These are phyloP conservation scores for Melanotaenia pygmaea DNA, from an alignment of 2,797 vertebrate genomes.

Conservation along the genomic window DNA sequence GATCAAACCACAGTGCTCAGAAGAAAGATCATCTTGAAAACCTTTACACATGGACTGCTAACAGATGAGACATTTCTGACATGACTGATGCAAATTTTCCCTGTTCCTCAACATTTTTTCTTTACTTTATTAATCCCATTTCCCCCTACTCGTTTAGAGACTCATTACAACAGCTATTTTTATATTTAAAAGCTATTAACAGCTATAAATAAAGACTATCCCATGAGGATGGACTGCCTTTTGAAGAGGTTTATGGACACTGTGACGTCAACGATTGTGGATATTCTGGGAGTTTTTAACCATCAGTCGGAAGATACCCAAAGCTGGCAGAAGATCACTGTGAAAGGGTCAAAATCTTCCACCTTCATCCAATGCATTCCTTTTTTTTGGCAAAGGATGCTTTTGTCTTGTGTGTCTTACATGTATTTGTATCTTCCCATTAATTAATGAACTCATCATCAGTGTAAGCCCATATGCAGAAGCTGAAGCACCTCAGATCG, in stretches of 20 bases:
- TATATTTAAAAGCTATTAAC: constrained; percentile 68
- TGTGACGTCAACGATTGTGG: constrained; percentile 64
- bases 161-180: constrained; percentile 68
- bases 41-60: not conserved
- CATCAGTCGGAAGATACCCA: constrained; percentile 25
- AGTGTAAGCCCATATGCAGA: not conserved
- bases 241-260: constrained; percentile 53
- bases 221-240: constrained; percentile 41
- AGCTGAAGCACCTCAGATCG: constrained; percentile 1
- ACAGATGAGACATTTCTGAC: constrained; percentile 12
- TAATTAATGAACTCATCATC: constrained; percentile 16
- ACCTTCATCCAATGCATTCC: constrained; percentile 16
- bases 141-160: constrained; percentile 23
- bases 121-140: not conserved
- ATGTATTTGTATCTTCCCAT: constrained; percentile 38
- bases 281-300: constrained; percentile 32
- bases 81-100: constrained; percentile 18
- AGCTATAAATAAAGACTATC: constrained; percentile 44
- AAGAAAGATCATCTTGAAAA: constrained; percentile 16
- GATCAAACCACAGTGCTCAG: not conserved
- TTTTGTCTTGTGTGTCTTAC: constrained; percentile 32
- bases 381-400: constrained; percentile 18
- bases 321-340: constrained; percentile 64
- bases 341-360: constrained; percentile 51
- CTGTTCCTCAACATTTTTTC: not conserved